These are phyloP conservation scores for Drosophila lacertosa DNA, from an alignment of 1,140 invertebrate genomes.

Conservation along the genomic window DNA sequence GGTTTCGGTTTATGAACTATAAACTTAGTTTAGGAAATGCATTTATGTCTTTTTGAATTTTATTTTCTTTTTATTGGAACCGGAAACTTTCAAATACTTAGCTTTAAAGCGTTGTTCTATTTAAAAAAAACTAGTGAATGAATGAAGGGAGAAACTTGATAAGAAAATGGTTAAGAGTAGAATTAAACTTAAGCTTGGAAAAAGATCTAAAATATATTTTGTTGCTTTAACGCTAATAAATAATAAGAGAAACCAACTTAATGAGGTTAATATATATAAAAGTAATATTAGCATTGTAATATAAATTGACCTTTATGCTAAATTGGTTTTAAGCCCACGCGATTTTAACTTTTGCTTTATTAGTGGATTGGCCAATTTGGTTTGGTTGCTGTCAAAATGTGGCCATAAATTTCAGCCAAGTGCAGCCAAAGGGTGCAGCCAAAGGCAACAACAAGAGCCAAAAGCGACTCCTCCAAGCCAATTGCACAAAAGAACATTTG, in stretches of 20 bases:
- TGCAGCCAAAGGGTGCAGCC: background rate
- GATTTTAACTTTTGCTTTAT: background rate
- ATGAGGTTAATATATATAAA: no score
- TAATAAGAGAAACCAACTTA: no score
- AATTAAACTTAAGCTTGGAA: no score
- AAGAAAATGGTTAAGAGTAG: no score
- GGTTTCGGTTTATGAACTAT: background rate
- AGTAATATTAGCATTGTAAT: no score
- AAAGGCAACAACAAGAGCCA: background rate
- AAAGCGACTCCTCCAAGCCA: constrained; percentile 38
- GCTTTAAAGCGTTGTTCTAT: no score
- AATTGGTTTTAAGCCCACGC: background rate
- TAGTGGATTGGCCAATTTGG: background rate
- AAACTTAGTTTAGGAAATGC: background rate
- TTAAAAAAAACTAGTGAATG: no score
- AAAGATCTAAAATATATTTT: no score
- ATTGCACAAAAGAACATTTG: constrained; percentile 76
- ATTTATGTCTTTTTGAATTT: background rate
- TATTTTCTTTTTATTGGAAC: background rate
- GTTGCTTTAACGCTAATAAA: no score
- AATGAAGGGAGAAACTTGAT: no score
- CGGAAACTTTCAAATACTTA: background rate
- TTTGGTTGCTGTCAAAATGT: background rate
- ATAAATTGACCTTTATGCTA: background rate
- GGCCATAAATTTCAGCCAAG: constrained; percentile 20